phyloP scores from a whole-genome alignment of 1,140 invertebrate species.

The Apis cerana region DNA sequence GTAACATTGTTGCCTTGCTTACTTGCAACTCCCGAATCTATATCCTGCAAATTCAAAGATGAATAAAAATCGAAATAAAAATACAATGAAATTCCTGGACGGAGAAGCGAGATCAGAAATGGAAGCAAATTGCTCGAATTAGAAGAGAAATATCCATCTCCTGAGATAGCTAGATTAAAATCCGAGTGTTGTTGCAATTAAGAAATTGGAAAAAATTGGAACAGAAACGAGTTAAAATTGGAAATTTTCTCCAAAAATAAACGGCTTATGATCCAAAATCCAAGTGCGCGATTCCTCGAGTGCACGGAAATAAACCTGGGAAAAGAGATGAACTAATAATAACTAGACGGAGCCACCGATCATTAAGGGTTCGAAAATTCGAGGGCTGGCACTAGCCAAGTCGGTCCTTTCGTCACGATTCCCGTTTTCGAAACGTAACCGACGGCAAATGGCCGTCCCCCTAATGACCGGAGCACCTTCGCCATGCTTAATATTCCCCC shows the following conservation, averaged over 20 bases:
- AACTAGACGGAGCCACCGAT: background rate
- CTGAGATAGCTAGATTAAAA: too few species aligned
- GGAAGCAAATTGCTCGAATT: too few species aligned
- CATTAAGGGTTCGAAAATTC: background rate
- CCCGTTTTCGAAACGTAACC: constrained; percentile 50
- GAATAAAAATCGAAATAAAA: too few species aligned
- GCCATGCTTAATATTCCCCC: constrained; percentile 34
- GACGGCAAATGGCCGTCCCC: constrained; percentile 15
- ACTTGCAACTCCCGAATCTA: background rate
- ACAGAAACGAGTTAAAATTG: too few species aligned
- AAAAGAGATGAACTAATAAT: background rate
- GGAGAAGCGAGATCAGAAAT: too few species aligned
- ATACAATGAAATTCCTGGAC: too few species aligned
- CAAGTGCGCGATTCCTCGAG: background rate
- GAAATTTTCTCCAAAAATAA: too few species aligned
- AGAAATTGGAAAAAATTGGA: too few species aligned
- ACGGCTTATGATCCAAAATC: too few species aligned
- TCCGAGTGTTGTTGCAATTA: too few species aligned
- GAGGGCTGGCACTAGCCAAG: background rate
- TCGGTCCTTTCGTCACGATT: constrained; percentile 38
- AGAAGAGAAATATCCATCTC: too few species aligned
- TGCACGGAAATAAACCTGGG: background rate
- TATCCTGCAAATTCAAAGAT: too few species aligned
- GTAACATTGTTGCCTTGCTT: background rate
- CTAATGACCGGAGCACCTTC: constrained; percentile 40